These are phyloP conservation scores for Sthenelais limicola DNA, from an alignment of 2,888 invertebrate genomes.

Conservation along the genomic window DNA sequence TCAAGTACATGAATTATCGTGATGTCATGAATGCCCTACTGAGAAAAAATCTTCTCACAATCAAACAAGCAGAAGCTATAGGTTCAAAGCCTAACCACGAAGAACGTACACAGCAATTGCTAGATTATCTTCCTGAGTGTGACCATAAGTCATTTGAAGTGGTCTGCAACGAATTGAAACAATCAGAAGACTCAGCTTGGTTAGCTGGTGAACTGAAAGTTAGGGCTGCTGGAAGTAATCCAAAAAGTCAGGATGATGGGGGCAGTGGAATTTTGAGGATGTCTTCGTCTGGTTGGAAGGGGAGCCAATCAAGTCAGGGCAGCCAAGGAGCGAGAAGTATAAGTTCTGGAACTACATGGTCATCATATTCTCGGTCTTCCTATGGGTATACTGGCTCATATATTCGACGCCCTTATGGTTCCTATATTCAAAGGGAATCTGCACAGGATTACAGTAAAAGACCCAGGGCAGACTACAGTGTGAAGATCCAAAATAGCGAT, in stretches of 20 bases:
- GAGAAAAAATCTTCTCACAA: conserved; percentile 12
- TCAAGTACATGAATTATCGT: conserved; percentile 1
- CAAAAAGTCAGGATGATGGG: background rate
- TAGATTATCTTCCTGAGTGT: background rate
- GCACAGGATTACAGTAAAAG: conserved; percentile 10
- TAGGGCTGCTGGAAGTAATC: background rate
- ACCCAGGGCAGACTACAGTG: too few relatives aligned
- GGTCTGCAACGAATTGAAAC: conserved; percentile 22
- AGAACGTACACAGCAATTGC: conserved; percentile 16
- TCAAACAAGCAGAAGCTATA: conserved; percentile 11
- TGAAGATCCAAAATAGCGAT: too few relatives aligned
- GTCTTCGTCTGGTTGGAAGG: background rate
- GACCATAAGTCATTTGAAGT: conserved; percentile 21
- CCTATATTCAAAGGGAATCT: conserved; percentile 2
- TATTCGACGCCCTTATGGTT: conserved; percentile 14
- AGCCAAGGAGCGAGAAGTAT: background rate
- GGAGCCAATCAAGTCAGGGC: conserved; percentile 9
- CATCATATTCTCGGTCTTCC: background rate
- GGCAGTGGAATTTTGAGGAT: background rate
- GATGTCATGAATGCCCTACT: conserved; percentile 22
- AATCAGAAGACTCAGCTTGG: conserved; percentile 10
- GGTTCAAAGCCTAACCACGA: conserved; percentile 9
- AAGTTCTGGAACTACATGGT: conserved; percentile 3
- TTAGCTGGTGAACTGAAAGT: conserved; percentile 4
- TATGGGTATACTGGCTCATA: conserved; percentile 11